phyloP scores from a whole-genome alignment of 2,797 vertebrate genomes.

The Hyperoplus lanceolatus region DNA sequence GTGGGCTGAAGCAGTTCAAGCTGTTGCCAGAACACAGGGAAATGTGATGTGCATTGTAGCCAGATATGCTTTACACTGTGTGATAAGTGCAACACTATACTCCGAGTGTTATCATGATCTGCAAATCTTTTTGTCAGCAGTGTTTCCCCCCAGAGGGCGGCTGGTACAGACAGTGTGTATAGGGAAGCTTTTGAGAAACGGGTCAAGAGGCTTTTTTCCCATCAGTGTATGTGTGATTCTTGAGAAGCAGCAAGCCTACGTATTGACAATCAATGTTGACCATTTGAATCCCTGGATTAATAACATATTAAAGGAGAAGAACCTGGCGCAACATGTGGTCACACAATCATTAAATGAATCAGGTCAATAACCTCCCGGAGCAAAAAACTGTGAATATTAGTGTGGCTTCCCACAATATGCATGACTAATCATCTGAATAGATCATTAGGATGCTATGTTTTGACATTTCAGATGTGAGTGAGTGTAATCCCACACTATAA shows the following conservation, averaged over 20 bases:
- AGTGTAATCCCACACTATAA: not conserved
- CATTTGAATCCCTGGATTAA: not conserved
- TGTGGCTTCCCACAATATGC: not conserved
- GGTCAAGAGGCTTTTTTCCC: constrained; percentile 54
- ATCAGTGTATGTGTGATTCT: constrained; percentile 15
- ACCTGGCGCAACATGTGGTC: not conserved
- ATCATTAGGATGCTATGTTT: constrained; percentile 11
- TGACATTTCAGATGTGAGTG: not conserved
- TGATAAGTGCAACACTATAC: constrained; percentile 21
- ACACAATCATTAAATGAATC: not conserved
- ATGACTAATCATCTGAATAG: constrained; percentile 6
- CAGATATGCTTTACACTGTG: constrained; percentile 9
- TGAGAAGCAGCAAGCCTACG: constrained; percentile 8
- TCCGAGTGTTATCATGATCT: constrained; percentile 26
- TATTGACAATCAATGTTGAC: not conserved
- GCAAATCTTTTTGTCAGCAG: constrained; percentile 52
- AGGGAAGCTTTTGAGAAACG: constrained; percentile 39
- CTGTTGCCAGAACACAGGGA: constrained; percentile 36
- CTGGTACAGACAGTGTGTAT: constrained; percentile 29
- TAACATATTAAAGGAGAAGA: not conserved
- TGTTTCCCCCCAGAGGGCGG: constrained; percentile 38
- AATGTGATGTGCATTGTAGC: constrained; percentile 40
- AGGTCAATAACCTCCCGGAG: not conserved
- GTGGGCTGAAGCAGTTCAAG: constrained; percentile 42
- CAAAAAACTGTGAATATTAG: no score